Evolutionary conservation across 2,113 vertebrate genomes (phyloP).

Genomic region (Cygnus atratus): DNA sequence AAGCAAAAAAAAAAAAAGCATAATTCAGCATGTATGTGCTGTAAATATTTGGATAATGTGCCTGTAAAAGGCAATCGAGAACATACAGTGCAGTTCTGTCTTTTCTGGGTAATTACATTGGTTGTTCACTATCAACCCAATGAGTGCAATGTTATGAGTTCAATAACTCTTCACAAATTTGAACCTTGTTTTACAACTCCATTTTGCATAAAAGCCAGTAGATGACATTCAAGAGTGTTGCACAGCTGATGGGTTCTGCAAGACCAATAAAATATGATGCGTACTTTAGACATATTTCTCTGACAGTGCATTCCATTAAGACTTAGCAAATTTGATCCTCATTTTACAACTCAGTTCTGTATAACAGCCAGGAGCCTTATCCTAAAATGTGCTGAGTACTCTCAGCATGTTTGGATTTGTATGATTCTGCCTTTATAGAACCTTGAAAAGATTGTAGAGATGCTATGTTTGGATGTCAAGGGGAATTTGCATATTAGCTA

Average conservation of each 20-base stretch:
- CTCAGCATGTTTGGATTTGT: background rate
- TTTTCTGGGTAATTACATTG: background rate
- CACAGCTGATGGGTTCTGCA: background rate
- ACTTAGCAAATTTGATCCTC: background rate
- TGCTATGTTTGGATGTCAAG: background rate
- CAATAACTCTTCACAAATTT: slow-evolving; percentile 4
- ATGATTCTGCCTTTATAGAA: background rate
- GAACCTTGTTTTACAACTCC: background rate
- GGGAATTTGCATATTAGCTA: background rate
- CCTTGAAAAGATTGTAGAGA: background rate
- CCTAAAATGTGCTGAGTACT: background rate
- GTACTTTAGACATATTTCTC: background rate
- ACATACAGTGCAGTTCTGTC: background rate
- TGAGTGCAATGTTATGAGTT: background rate
- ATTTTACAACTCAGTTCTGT: background rate
- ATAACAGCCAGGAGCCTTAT: background rate
- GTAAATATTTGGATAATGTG: background rate
- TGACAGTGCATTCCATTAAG: background rate
- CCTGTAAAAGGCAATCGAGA: background rate
- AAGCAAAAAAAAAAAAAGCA: background rate
- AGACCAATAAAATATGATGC: background rate
- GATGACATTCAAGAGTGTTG: background rate
- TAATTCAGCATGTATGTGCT: background rate
- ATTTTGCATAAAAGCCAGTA: background rate
- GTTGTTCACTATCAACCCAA: background rate